Base-by-base conservation (phyloP, 2,888 invertebrate species). In the Netelia melanura region DNA sequence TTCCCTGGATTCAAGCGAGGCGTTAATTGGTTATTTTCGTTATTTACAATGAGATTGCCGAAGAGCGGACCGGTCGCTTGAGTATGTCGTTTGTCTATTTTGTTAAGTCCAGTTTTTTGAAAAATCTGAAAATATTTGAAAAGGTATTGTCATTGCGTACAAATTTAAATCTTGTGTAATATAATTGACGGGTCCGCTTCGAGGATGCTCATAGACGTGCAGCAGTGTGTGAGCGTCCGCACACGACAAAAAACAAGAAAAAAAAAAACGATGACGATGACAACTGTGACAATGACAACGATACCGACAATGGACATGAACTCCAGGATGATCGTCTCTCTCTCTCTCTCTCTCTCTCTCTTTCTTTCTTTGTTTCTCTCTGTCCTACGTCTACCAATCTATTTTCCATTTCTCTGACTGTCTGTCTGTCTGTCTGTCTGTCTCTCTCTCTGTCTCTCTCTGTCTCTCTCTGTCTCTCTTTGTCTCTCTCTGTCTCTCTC, bases 191-290 rank as follows among this genome's bases (percentile, higher is more conserved):
- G 43, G 77, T 85, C 70, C 84, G 61, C 78, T 79, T 74, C 64
- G 64, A 70, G 81, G 68, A 81, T 78, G 54, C 62, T 64, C 72
- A 77, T 72, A 74, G 79, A 87, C 85, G 70, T 78, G 85, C 84
- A 87, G 87, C 87, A 87, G 87, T 87, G 85, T 86, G 87, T 88
- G 88, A 89, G 89, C 89, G 87, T 48, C 86, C 86, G 86, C 85
- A 84, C 85, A 85, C 65, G 82, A 81, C 83, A 77, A 77, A 77
- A 65, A 67, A 21, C 21, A 21, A 68, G 71, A 48, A 83, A 48
- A 58, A 65, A 65, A 43, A 70, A 70, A 79, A 54, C 61, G 25
- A n/a, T n/a, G 30, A 74, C 65, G 61, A 75, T 62, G 67, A 21
- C 72, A 85, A 86, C 83, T 67, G 85, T 81, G 62, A 78, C 78